Evolutionary conservation across 2,113 vertebrate genomes (phyloP).

Genomic region (Clarias magur): DNA sequence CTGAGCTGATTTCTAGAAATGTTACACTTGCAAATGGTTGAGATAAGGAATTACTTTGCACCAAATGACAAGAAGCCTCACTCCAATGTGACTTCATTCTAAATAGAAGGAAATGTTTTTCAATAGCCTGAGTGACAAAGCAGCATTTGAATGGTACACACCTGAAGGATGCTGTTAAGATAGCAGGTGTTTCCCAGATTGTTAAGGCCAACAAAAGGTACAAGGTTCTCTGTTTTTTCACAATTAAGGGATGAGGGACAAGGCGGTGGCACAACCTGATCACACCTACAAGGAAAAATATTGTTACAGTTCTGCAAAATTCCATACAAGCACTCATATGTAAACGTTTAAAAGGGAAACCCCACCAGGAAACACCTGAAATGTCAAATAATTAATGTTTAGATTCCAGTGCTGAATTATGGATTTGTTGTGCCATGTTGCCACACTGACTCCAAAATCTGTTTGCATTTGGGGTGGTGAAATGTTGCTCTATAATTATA

Average conservation of each 20-base stretch:
- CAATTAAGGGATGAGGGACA: constrained; percentile 74
- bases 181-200: constrained; percentile 98
- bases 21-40: neutral
- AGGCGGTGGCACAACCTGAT: constrained; percentile 83
- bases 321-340: neutral
- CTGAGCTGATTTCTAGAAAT: neutral
- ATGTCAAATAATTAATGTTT: neutral
- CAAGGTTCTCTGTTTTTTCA: constrained; percentile 82
- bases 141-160: constrained; percentile 55
- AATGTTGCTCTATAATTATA: too few species aligned
- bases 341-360: neutral
- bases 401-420: neutral
- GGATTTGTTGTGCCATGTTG: neutral
- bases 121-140: neutral
- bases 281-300: constrained; percentile 65
- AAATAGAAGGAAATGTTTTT: neutral
- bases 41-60: neutral
- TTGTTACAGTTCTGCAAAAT: neutral
- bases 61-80: neutral
- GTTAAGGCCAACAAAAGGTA: constrained; percentile 94
- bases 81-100: neutral
- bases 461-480: too few species aligned
- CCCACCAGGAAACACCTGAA: neutral
- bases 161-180: constrained; percentile 96
- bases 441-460: neutral